A percentile compares a stretch with the other conserved stretches of the same genome.
These are phyloP conservation scores for Cerastis leucographa DNA, from an alignment of 2,888 invertebrate species.

Conservation along the genomic window DNA sequence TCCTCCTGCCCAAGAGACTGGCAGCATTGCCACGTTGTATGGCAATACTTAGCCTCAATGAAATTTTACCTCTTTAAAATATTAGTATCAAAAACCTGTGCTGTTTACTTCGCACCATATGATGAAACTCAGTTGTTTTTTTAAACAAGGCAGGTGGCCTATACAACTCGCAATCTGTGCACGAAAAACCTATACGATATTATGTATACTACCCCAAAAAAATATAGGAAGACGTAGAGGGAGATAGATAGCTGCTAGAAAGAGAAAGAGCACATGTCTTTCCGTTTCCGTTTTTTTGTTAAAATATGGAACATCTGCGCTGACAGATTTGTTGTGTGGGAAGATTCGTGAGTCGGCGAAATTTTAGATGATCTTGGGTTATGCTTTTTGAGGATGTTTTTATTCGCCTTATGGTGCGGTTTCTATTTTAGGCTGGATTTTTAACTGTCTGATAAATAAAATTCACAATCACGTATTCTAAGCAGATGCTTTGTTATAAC, in stretches of 20 bases:
- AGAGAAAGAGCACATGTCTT: slow-evolving; percentile 80
- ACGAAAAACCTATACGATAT: slow-evolving; percentile 82
- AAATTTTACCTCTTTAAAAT: too few relatives aligned
- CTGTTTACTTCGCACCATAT: slow-evolving; percentile 76
- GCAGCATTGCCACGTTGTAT: too few relatives aligned
- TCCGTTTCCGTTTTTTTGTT: slow-evolving; percentile 89
- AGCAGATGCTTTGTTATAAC: too few relatives aligned
- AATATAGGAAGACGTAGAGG: slow-evolving; percentile 79
- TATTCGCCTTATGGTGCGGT: slow-evolving; percentile 38
- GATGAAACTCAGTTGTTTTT: slow-evolving; percentile 87
- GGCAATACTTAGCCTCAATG: too few relatives aligned
- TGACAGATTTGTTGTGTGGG: slow-evolving; percentile 81
- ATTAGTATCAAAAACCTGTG: slow-evolving; percentile 11
- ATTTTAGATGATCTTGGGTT: slow-evolving; percentile 60
- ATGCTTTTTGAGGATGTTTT: slow-evolving; percentile 43
- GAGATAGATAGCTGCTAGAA: slow-evolving; percentile 73
- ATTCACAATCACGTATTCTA: neutral
- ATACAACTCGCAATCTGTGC: slow-evolving; percentile 84
- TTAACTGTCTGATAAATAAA: neutral
- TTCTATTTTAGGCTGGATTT: neutral
- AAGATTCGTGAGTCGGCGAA: slow-evolving; percentile 72
- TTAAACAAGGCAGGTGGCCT: slow-evolving; percentile 83
- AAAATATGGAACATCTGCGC: slow-evolving; percentile 86
- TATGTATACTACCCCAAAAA: slow-evolving; percentile 76
- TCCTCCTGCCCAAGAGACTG: too few relatives aligned